Evolutionary conservation across 37 sponge, comb jelly and placozoan genomes (phyloP).

Genomic region (Agelas oroides): DNA sequence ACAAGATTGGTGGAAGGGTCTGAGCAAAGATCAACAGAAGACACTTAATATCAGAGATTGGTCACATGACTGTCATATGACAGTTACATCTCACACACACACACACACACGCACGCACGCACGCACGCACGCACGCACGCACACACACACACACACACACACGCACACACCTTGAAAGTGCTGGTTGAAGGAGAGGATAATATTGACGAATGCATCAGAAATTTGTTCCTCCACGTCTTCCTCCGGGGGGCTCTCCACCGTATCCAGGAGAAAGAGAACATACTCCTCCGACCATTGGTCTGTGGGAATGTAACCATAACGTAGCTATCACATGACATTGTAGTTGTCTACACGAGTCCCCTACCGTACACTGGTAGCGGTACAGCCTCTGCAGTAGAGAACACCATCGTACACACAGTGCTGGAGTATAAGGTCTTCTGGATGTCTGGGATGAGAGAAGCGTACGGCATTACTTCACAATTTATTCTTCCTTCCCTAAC

Average conservation of each 20-base stretch:
- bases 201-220: constrained; percentile 72
- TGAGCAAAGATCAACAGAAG: background rate
- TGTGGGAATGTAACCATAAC: constrained; percentile 6
- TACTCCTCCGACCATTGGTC: constrained; percentile 83
- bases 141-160: background rate
- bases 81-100: background rate
- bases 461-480: too few species aligned
- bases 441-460: constrained; percentile 30
- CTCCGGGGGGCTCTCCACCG: constrained; percentile 71
- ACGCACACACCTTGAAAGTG: constrained; percentile 66
- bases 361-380: constrained; percentile 85
- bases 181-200: constrained; percentile 84
- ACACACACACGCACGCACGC: background rate
- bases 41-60: background rate
- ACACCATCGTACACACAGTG: constrained; percentile 84
- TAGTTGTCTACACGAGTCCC: too few species aligned
- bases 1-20: constrained; percentile 77
- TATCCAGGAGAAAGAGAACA: constrained; percentile 77
- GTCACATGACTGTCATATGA: background rate
- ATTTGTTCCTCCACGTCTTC: constrained; percentile 69
- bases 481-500: too few species aligned
- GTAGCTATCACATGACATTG: constrained; percentile 1
- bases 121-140: background rate
- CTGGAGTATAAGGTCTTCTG: constrained; percentile 77
- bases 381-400: constrained; percentile 79